phyloP scores from a whole-genome alignment of 2,113 vertebrate species.

The Glareola pratincola region DNA sequence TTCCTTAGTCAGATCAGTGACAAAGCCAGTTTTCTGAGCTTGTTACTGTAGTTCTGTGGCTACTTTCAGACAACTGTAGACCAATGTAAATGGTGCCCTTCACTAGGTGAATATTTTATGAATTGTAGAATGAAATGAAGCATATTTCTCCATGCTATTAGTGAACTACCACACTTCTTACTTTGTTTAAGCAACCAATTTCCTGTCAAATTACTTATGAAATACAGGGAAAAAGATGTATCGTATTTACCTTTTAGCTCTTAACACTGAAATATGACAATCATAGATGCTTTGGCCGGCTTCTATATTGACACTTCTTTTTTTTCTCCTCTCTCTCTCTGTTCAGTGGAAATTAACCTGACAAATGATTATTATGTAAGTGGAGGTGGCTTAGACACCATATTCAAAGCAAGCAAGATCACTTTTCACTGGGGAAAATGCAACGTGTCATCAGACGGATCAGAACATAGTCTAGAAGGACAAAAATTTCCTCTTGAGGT shows the following conservation, averaged over 20 bases:
- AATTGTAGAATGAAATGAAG: neutral
- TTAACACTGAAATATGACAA: neutral
- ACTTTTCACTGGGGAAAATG: slow-evolving; percentile 97
- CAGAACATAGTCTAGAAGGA: slow-evolving; percentile 92
- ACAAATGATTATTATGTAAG: slow-evolving; percentile 89
- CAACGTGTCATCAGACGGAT: slow-evolving; percentile 90
- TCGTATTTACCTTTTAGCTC: neutral
- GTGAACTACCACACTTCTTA: neutral
- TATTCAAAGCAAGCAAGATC: slow-evolving; percentile 90
- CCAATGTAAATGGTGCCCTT: neutral
- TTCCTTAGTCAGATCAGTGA: neutral
- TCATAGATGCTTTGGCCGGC: neutral
- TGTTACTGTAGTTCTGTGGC: neutral
- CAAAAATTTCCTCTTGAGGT: slow-evolving; percentile 94
- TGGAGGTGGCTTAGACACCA: slow-evolving; percentile 84
- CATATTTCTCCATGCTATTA: neutral
- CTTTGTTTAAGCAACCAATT: neutral
- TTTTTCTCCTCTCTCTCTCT: neutral
- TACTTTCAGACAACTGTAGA: neutral
- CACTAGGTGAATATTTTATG: neutral
- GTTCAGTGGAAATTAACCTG: slow-evolving; percentile 88
- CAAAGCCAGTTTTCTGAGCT: neutral
- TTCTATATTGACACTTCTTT: neutral
- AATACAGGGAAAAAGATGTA: neutral
- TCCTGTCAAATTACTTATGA: neutral